Evolutionary conservation across 35 echinoderm and acorn worm species (phyloP).

Genomic region (Chiridota heheva): DNA sequence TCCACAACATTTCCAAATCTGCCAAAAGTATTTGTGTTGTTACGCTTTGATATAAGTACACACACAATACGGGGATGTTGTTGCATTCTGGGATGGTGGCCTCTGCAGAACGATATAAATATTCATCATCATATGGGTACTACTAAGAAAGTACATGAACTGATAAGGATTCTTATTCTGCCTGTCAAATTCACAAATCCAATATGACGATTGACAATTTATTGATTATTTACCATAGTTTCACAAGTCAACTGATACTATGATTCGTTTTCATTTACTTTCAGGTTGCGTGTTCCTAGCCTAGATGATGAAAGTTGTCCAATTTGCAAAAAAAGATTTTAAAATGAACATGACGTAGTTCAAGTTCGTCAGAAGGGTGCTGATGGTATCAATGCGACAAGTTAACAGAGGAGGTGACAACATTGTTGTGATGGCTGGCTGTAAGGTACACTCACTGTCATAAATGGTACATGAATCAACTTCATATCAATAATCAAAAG

Average conservation of each 20-base stretch:
- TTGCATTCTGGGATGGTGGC: too few relatives aligned
- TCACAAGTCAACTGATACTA: not conserved
- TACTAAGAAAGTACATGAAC: too few relatives aligned
- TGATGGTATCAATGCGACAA: slow-evolving; percentile 62
- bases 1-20: too few relatives aligned
- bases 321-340: slow-evolving; percentile 5
- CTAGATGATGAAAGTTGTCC: slow-evolving; percentile 18
- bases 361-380: slow-evolving; percentile 53
- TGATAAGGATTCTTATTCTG: too few relatives aligned
- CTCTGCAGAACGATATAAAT: too few relatives aligned
- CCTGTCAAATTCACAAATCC: not conserved
- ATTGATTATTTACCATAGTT: not conserved
- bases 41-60: too few relatives aligned
- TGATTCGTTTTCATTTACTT: not conserved
- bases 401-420: slow-evolving; percentile 49
- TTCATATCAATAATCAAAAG: slow-evolving; percentile 16
- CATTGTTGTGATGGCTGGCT: slow-evolving; percentile 46
- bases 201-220: not conserved
- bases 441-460: slow-evolving; percentile 44
- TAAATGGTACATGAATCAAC: slow-evolving; percentile 51
- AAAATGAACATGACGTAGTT: not conserved
- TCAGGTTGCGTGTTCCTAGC: not conserved
- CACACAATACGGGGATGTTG: too few relatives aligned
- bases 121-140: too few relatives aligned
- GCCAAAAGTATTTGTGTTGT: too few relatives aligned